phyloP scores from a whole-genome alignment of 1,140 invertebrate species.

The Cotesia vestalis region DNA sequence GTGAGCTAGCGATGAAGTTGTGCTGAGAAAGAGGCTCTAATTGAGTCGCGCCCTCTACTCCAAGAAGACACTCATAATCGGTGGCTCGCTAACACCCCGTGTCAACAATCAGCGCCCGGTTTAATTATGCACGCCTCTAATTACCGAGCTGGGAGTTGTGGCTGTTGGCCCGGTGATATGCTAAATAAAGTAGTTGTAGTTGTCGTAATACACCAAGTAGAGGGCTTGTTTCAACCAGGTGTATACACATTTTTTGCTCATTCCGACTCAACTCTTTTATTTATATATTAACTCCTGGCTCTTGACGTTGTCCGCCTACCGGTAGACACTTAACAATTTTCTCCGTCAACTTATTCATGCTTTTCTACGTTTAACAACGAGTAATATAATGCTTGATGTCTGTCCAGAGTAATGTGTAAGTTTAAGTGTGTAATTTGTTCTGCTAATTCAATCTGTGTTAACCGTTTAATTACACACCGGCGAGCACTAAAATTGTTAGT shows the following conservation, averaged over 20 bases:
- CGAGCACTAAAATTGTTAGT: slow-evolving; percentile 12
- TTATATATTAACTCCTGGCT: background rate
- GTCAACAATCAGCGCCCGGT: slow-evolving; percentile 53
- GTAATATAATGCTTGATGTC: background rate
- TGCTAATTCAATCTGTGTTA: slow-evolving; percentile 52
- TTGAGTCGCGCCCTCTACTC: slow-evolving; percentile 53
- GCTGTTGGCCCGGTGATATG: too few relatives aligned
- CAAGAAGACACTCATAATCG: slow-evolving; percentile 51
- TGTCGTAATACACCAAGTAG: slow-evolving; percentile 15
- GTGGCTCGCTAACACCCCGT: slow-evolving; percentile 51
- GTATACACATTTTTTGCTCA: slow-evolving; percentile 5
- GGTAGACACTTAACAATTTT: slow-evolving; percentile 40
- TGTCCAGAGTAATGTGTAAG: too few relatives aligned
- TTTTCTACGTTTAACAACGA: slow-evolving; percentile 14
- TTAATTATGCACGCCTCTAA: slow-evolving; percentile 62
- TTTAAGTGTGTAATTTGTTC: slow-evolving; percentile 50
- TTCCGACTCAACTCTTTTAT: background rate
- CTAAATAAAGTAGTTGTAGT: too few relatives aligned
- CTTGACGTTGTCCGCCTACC: slow-evolving; percentile 14
- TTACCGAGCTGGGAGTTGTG: slow-evolving; percentile 43
- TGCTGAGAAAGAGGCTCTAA: slow-evolving; percentile 45
- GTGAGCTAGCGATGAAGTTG: slow-evolving; percentile 20
- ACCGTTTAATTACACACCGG: slow-evolving; percentile 51
- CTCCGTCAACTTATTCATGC: slow-evolving; percentile 31
- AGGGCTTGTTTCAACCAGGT: slow-evolving; percentile 19